Base-by-base conservation (phyloP, 2,797 vertebrate species). In the Sebastes reedi region DNA sequence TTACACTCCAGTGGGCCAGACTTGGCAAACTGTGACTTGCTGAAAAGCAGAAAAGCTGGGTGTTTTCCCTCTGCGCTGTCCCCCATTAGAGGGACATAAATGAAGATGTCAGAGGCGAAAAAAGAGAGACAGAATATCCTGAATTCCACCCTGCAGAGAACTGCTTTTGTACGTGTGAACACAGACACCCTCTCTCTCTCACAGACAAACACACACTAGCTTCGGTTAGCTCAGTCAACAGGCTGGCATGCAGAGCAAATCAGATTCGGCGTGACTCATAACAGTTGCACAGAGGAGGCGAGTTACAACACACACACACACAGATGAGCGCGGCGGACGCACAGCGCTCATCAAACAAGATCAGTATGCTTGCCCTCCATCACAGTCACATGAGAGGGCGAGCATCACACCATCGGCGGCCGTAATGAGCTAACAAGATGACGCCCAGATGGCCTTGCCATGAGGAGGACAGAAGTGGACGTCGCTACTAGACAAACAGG, bases 201-300 rank as follows among this genome's bases (percentile, higher is more conserved):
- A 76, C 75, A 86, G 60, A 82, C 84, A 87, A 75, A 89, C 77
- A 86, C 87, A 80, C 87, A 87, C 88, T 82, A 74, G 82, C 79
- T 81, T 86, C 81, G 60, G 90, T 91, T 88, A 88, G 91, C 90
- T 90, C 94, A 92, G 92, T 94, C 91, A 92, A 91, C 90, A 89
- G 84, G 78, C 90, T 93, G 93, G 93, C 91, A 95, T 90, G 94
- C 93, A 92, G 89, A 87, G 91, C 89, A 80, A 94, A 94, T 94
- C 91, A 84, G 82, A 94, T 94, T 92, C 90, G 52, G 88, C 70
- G 86, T 93, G 93, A 94, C 93, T 94, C 92, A 95, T 90, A 86
- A 91, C 93, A 89, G 92, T 90, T 87, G 82, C 92, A 83, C 86
- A 92, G 76, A 55, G 79, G 76, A 46, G 80, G 79, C 83, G 30